Conservation (phyloP, 1,140 invertebrate genomes). For the Lutraria rhynchaena region DNA sequence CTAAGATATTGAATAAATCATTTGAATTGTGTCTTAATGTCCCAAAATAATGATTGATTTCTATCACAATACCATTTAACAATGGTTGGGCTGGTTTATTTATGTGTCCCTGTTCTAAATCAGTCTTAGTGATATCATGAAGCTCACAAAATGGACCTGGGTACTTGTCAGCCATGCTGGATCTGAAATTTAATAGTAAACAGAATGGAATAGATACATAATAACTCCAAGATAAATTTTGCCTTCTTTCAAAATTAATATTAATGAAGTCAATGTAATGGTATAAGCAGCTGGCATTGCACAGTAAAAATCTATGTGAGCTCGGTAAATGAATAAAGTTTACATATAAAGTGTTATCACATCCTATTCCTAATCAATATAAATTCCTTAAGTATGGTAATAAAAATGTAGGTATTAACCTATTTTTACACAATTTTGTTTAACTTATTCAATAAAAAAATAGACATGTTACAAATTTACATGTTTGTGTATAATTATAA, state of each 20-base stretch:
- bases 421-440: too few relatives aligned
- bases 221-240: neutral
- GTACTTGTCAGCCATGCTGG: neutral
- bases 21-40: slow-evolving; percentile 21
- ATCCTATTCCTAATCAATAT: too few relatives aligned
- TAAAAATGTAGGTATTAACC: too few relatives aligned
- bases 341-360: too few relatives aligned
- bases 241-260: neutral
- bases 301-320: too few relatives aligned
- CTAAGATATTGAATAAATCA: slow-evolving; percentile 19
- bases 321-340: too few relatives aligned
- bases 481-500: too few relatives aligned
- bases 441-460: too few relatives aligned
- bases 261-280: neutral
- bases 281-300: too few relatives aligned
- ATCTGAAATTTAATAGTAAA: neutral
- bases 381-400: too few relatives aligned
- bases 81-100: slow-evolving; percentile 3
- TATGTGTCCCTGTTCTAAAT: neutral
- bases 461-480: too few relatives aligned
- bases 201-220: neutral
- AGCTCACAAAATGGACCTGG: slow-evolving; percentile 2
- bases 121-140: neutral
- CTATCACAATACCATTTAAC: slow-evolving; percentile 20
- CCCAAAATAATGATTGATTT: neutral